phyloP scores from a whole-genome alignment of 2,888 invertebrate genomes.

The Syritta pipiens region DNA sequence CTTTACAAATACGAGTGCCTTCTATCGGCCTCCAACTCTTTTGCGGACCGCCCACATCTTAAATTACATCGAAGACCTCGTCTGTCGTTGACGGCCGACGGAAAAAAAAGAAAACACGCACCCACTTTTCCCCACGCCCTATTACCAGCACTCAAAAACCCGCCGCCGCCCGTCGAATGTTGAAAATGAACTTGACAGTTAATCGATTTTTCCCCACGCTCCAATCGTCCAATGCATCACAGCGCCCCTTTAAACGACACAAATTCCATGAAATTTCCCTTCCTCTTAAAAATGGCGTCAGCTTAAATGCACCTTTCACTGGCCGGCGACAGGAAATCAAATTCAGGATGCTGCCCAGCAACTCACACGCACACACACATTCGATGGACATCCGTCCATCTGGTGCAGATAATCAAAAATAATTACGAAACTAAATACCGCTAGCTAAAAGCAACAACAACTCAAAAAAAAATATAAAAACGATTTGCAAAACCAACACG shows the following conservation, averaged over 20 bases:
- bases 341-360: not conserved
- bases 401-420: slow-evolving; percentile 32
- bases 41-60: too few species aligned
- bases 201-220: slow-evolving; percentile 19
- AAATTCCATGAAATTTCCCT: slow-evolving; percentile 7
- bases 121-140: too few species aligned
- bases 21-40: too few species aligned
- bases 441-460: not conserved
- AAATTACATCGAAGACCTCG: too few species aligned
- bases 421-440: slow-evolving; percentile 59
- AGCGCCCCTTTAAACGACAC: slow-evolving; percentile 2
- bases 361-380: not conserved
- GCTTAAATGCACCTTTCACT: not conserved
- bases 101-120: too few species aligned
- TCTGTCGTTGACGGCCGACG: too few species aligned
- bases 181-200: slow-evolving; percentile 26
- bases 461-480: slow-evolving; percentile 6
- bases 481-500: not conserved
- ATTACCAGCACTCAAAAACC: too few species aligned
- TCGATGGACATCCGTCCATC: not conserved
- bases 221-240: not conserved
- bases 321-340: not conserved
- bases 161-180: not conserved
- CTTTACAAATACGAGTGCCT: too few species aligned
- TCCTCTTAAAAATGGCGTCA: not conserved